A percentile compares a stretch with the other conserved stretches of the same genome.
These are phyloP conservation scores for Streptopelia turtur DNA, from an alignment of 2,797 vertebrate species.

Conservation along the genomic window DNA sequence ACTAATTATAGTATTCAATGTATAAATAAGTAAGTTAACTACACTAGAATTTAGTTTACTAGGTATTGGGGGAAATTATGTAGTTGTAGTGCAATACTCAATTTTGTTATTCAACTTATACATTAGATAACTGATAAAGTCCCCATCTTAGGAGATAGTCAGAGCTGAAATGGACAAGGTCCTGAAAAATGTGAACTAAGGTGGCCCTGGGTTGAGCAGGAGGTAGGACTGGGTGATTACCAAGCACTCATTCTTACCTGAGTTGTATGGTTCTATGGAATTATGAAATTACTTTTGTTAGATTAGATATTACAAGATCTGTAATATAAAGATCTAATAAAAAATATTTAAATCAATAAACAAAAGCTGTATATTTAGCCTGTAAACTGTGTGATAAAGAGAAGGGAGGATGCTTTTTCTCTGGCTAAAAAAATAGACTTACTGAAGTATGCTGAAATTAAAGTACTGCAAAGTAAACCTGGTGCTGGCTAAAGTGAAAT, in stretches of 20 bases:
- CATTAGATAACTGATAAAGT: not conserved
- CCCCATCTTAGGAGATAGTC: not conserved
- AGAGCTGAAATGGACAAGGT: not conserved
- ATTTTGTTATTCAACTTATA: not conserved
- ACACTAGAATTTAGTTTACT: not conserved
- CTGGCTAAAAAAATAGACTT: conserved; percentile 1
- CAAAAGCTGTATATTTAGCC: not conserved
- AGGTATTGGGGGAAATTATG: not conserved
- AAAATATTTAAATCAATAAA: not conserved
- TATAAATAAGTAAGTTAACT: not conserved
- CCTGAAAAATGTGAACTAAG: not conserved
- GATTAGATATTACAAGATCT: not conserved
- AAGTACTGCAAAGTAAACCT: not conserved
- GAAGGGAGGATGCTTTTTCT: not conserved
- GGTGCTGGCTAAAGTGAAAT: not conserved
- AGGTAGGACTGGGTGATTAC: not conserved
- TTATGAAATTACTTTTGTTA: not conserved
- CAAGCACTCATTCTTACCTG: not conserved
- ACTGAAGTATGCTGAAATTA: not conserved
- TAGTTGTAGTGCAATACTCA: not conserved
- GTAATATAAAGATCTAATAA: not conserved
- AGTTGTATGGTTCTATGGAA: not conserved
- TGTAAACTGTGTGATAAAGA: not conserved
- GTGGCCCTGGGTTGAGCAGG: not conserved
- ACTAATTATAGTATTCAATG: not conserved